phyloP scores from a whole-genome alignment of 2,888 invertebrate genomes.

The Gymnosoma rotundatum region DNA sequence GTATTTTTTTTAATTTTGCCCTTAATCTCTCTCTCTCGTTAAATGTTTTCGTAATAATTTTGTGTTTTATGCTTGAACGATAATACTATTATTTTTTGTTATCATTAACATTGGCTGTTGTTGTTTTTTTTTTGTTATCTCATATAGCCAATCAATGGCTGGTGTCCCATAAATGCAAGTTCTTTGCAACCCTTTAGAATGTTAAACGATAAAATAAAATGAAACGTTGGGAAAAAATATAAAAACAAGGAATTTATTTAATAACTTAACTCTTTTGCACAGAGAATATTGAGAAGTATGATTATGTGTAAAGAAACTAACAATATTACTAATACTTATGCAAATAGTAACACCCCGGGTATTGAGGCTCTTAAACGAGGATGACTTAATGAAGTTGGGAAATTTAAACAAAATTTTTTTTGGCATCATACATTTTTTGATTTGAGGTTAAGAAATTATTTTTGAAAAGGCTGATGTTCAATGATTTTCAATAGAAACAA shows the following conservation, averaged over 20 bases:
- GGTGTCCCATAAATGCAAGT: slow-evolving; percentile 55
- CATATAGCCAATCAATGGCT: slow-evolving; percentile 63
- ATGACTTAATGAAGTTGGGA: not conserved
- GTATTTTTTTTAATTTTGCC: not conserved
- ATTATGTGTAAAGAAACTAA: not conserved
- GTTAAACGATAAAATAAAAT: slow-evolving; percentile 31
- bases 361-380: not conserved
- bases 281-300: not conserved
- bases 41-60: slow-evolving; percentile 46
- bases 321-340: slow-evolving; percentile 11
- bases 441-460: no score
- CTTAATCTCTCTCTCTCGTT: slow-evolving; percentile 7
- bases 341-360: not conserved
- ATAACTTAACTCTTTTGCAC: slow-evolving; percentile 63
- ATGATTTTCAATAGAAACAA: no score
- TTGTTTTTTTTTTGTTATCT: slow-evolving; percentile 61
- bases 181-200: slow-evolving; percentile 60
- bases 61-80: slow-evolving; percentile 54
- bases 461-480: no score
- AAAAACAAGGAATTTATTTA: slow-evolving; percentile 48
- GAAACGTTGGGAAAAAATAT: not conserved
- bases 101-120: slow-evolving; percentile 37
- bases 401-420: not conserved
- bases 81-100: slow-evolving; percentile 64
- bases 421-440: no score